Percentiles rank a stretch among this genome's conserved stretches.
Evolutionary conservation across 2,888 invertebrate genomes (phyloP).

Genomic region (Scaeva pyrastri): DNA sequence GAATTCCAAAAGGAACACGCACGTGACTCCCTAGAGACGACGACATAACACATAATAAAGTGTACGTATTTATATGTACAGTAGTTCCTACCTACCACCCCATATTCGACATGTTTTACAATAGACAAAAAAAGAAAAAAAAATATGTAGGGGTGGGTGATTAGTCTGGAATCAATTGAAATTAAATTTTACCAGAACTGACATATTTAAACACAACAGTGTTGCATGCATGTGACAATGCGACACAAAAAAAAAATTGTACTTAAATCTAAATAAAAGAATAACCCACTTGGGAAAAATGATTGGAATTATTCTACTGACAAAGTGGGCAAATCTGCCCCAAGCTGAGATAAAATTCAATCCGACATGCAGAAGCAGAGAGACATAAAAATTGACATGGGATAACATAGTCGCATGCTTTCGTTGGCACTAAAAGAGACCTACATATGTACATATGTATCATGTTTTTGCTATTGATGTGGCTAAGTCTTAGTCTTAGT

Average conservation of each 20-base stretch:
- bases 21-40: slow-evolving; percentile 49
- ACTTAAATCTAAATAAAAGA: slow-evolving; percentile 21
- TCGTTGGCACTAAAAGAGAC: background rate
- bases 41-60: slow-evolving; percentile 10
- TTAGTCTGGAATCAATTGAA: slow-evolving; percentile 62
- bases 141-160: slow-evolving; percentile 47
- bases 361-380: slow-evolving; percentile 39
- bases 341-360: slow-evolving; percentile 45
- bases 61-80: too few relatives aligned
- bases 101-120: slow-evolving; percentile 49
- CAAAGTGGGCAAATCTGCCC: slow-evolving; percentile 56
- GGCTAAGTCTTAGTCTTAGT: too few relatives aligned
- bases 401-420: background rate
- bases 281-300: slow-evolving; percentile 48
- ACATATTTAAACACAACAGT: slow-evolving; percentile 12
- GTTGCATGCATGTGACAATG: slow-evolving; percentile 20
- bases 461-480: too few relatives aligned
- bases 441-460: too few relatives aligned
- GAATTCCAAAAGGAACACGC: slow-evolving; percentile 44
- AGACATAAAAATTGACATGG: background rate
- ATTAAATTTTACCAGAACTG: slow-evolving; percentile 45
- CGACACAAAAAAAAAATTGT: background rate
- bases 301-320: slow-evolving; percentile 38
- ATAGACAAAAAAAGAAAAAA: slow-evolving; percentile 41
- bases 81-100: slow-evolving; percentile 17